Conservation (phyloP, 2,888 invertebrate genomes). For the Marasmarcha lunaedactyla region DNA sequence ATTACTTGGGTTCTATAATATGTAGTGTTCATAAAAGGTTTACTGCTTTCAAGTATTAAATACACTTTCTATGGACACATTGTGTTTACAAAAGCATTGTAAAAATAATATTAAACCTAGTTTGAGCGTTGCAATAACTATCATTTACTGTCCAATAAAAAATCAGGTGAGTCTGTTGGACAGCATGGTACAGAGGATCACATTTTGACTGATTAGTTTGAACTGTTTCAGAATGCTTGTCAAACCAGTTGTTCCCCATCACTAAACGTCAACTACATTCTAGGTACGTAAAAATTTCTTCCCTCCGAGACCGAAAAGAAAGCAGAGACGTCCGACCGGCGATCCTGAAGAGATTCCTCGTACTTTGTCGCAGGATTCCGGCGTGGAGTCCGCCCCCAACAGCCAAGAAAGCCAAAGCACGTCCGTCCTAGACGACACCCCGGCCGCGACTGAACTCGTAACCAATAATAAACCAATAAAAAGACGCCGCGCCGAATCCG, state of each 20-base stretch:
- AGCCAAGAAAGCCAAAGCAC: slow-evolving; percentile 29
- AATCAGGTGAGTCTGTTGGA: too few relatives aligned
- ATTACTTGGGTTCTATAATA: too few relatives aligned
- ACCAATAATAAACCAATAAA: neutral
- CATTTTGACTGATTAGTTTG: too few relatives aligned
- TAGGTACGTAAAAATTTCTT: slow-evolving; percentile 77
- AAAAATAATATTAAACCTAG: too few relatives aligned
- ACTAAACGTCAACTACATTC: slow-evolving; percentile 19
- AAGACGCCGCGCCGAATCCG: slow-evolving; percentile 30
- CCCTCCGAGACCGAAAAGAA: slow-evolving; percentile 73
- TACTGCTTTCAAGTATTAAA: too few relatives aligned
- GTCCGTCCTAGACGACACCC: slow-evolving; percentile 8
- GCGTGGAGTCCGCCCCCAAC: slow-evolving; percentile 26
- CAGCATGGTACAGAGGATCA: too few relatives aligned
- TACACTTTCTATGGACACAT: too few relatives aligned
- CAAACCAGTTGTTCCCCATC: neutral
- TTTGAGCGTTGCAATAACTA: too few relatives aligned
- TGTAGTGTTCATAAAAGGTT: too few relatives aligned
- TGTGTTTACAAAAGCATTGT: too few relatives aligned
- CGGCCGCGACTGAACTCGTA: slow-evolving; percentile 9
- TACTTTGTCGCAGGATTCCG: slow-evolving; percentile 41
- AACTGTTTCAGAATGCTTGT: neutral
- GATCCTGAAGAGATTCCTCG: slow-evolving; percentile 20
- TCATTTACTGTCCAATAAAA: too few relatives aligned
- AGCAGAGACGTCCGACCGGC: slow-evolving; percentile 26